Base-by-base conservation (phyloP, 2,888 invertebrate genomes). In the Acronicta leporina region DNA sequence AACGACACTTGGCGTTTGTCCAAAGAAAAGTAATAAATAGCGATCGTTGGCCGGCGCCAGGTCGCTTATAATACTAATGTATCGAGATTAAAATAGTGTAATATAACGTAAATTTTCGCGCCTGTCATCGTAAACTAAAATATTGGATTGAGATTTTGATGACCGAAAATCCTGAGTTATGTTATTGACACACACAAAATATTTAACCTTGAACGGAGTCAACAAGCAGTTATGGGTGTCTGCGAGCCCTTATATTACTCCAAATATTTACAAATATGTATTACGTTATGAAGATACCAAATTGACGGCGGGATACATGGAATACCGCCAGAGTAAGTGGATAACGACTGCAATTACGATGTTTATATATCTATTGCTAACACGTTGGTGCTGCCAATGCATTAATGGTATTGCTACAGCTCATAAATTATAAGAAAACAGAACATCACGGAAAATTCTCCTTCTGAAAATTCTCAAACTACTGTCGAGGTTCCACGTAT, bases 11-110 rank as follows among this genome's bases (percentile, higher is more conserved):
- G 94, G 94, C 92, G 64, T 48, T 20, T 48, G 57, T 88, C 94
- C 94, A 94, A 88, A 80, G 80, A 87, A 88, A 87, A 84, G 88
- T 87, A 89, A 92, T 89, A 92, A 91, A 93, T 89, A 92, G 88
- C 87, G 78, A 83, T 80, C 83, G 81, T 81, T 81, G 87, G 86
- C 88, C 82, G 89, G 91, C 92, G 92, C 92, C 91, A 87, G 84
- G 71, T 83, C 84, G 82, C 79, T 82, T 87, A 85, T 84, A 87
- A 86, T 84, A 82, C 72, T 80, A 82, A 82, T 75, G 78, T 84
- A 83, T 85, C 81, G 75, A 82, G 83, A 87, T 85, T 84, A 84
- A 90, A 87, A 88, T 89, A 86, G 82, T 86, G 83, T 80, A 87
- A 62, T 63, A 47, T 81, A 79, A 69, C 76, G 79, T 79, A 79